These are phyloP conservation scores for Beaufortia kweichowensis DNA, from an alignment of 2,113 vertebrate species.

Conservation along the genomic window DNA sequence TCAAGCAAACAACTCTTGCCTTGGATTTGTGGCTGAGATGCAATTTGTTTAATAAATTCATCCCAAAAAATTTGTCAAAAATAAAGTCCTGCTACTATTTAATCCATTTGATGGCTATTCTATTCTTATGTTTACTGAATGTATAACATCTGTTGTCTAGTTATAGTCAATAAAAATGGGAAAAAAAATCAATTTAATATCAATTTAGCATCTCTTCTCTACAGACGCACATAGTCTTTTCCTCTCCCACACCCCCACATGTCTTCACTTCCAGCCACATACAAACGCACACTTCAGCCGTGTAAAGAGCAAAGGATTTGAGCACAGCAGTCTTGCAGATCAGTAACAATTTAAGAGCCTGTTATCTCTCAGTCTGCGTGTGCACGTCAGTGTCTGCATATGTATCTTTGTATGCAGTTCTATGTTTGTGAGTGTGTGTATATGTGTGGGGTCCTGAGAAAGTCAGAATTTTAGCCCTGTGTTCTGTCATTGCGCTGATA, in stretches of 20 bases:
- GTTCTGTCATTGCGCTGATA: slow-evolving; percentile 70
- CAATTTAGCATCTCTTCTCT: not conserved
- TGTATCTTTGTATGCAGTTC: slow-evolving; percentile 41
- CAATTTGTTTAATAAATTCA: slow-evolving; percentile 17
- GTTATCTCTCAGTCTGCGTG: slow-evolving; percentile 35
- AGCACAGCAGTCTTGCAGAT: slow-evolving; percentile 20
- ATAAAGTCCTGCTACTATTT: slow-evolving; percentile 11
- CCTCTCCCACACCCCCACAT: not conserved
- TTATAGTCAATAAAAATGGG: too few relatives aligned
- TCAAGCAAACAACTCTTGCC: slow-evolving; percentile 11
- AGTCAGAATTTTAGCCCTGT: slow-evolving; percentile 56
- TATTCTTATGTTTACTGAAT: not conserved
- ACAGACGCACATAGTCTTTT: not conserved
- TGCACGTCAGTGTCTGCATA: slow-evolving; percentile 41
- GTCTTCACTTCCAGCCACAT: not conserved
- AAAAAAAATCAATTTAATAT: not conserved
- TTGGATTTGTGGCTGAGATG: slow-evolving; percentile 17
- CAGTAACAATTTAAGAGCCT: slow-evolving; percentile 19
- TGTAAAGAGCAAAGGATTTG: not conserved
- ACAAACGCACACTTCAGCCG: not conserved
- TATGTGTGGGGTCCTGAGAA: slow-evolving; percentile 72
- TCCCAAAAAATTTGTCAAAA: slow-evolving; percentile 5
- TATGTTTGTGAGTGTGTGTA: slow-evolving; percentile 46
- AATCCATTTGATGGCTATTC: not conserved
- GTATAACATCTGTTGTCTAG: not conserved